Conservation (phyloP, 2,888 invertebrate species). For the Tinea trinotella region DNA sequence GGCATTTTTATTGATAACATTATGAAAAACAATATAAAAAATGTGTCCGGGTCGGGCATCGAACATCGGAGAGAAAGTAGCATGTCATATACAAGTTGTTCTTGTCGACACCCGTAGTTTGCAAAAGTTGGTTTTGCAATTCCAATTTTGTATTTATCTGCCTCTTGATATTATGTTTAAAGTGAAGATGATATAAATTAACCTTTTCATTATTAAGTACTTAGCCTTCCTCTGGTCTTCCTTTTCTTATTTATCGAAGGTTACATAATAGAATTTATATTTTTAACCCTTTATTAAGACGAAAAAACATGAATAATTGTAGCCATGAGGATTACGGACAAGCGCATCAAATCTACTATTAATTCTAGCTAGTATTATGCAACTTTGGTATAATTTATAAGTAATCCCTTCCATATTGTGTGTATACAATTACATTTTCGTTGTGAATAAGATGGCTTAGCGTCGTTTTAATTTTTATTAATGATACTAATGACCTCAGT, state of each 20-base stretch:
- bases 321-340: too few relatives aligned
- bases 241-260: neutral
- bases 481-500: constrained; percentile 35
- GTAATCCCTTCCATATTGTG: too few relatives aligned
- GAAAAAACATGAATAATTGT: too few relatives aligned
- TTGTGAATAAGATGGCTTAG: constrained; percentile 7
- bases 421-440: too few relatives aligned
- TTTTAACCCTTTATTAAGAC: too few relatives aligned
- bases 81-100: constrained; percentile 43
- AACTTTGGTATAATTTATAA: too few relatives aligned
- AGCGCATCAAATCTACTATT: too few relatives aligned
- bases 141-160: constrained; percentile 32
- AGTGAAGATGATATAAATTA: neutral
- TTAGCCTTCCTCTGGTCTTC: neutral
- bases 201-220: neutral
- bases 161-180: constrained; percentile 22
- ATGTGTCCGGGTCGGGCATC: constrained; percentile 48
- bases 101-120: constrained; percentile 21
- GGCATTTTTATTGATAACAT: constrained; percentile 8
- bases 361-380: too few relatives aligned
- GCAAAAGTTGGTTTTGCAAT: constrained; percentile 35
- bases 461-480: constrained; percentile 33
- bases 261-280: too few relatives aligned
- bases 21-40: constrained; percentile 35
- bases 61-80: constrained; percentile 51